Base-by-base conservation (phyloP, 2,113 vertebrate species). In the Pachypanchax playfairii region DNA sequence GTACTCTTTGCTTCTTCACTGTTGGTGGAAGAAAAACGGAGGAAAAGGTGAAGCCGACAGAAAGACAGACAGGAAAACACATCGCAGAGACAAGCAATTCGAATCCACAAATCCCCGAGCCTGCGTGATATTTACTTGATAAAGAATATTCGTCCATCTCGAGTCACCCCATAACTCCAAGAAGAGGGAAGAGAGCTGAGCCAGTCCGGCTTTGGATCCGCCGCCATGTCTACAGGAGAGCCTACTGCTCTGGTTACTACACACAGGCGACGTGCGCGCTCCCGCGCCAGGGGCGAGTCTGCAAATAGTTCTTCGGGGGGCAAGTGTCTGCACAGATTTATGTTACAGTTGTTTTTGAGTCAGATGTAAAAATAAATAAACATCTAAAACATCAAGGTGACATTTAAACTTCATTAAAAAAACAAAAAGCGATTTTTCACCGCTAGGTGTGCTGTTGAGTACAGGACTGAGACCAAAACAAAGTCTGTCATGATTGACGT, bases 1-100 rank as follows among this genome's bases (percentile, higher is more conserved):
- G 95, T 96, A 85, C 95, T 97, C 93, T 98, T 94, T 17, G 94
- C 94, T 89, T 97, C 94, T 89, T 97, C 96, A 79, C 96, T 97
- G 94, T 88, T 87, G 83, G 63, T 65, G 60, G 79, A 82, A 87
- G 72, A 24, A 85, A 88, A 87, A 82, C 59, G 64, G 70, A 49
- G 58, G 42, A 24, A 65, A 80, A 71, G 58, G 85, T 65, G 66
- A 69, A 59, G 7, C 43, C 69, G 50, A 42, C 3, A 55, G 31
- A 42, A 1, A n/a, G 22, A 52, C 29, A 20, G 52, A 58, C 57
- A 69, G 48, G 47, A 9, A 60, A 63, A 59, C 70, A 53, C 29
- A 10, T 31, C 58, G 59, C 11, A 62, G 63, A 8, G 62, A 70
- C 15, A 51, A 60, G 35, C 65, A 63, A 43, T 26, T 49, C 33